phyloP scores from a whole-genome alignment of 2,797 vertebrate species.

The Zalophus californianus region DNA sequence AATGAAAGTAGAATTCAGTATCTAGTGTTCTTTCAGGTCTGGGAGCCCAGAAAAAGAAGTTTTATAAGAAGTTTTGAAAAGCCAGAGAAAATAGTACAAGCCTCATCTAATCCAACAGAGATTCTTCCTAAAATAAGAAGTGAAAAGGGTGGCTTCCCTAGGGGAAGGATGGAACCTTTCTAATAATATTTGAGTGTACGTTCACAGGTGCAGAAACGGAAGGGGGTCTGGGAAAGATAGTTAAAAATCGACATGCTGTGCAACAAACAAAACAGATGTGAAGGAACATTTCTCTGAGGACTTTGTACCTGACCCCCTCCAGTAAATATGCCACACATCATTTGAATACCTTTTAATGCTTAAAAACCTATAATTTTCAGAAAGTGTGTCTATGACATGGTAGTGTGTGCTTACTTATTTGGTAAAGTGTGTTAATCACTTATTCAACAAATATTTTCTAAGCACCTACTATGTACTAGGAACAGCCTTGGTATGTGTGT shows the following conservation, averaged over 20 bases:
- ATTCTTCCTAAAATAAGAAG: conserved; percentile 72
- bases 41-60: conserved; percentile 15
- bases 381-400: not conserved
- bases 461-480: conserved; percentile 34
- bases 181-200: conserved; percentile 70
- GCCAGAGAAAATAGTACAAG: conserved; percentile 58
- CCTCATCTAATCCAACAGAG: conserved; percentile 60
- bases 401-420: not conserved
- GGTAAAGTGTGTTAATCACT: not conserved
- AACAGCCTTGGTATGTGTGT: conserved; percentile 19
- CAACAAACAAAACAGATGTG: conserved; percentile 66
- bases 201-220: conserved; percentile 70
- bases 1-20: conserved; percentile 31
- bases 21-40: conserved; percentile 29
- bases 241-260: conserved; percentile 51
- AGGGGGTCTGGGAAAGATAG: conserved; percentile 42
- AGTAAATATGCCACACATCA: conserved; percentile 34
- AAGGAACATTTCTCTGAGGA: conserved; percentile 30
- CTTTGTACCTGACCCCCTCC: not conserved
- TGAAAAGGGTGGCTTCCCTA: conserved; percentile 24
- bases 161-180: conserved; percentile 55
- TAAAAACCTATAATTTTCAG: conserved; percentile 54
- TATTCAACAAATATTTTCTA: conserved; percentile 56
- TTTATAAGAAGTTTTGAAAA: conserved; percentile 65
- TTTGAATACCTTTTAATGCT: conserved; percentile 53